These are phyloP conservation scores for Minunthozetes semirufus DNA, from an alignment of 2,888 invertebrate species.

Conservation along the genomic window DNA sequence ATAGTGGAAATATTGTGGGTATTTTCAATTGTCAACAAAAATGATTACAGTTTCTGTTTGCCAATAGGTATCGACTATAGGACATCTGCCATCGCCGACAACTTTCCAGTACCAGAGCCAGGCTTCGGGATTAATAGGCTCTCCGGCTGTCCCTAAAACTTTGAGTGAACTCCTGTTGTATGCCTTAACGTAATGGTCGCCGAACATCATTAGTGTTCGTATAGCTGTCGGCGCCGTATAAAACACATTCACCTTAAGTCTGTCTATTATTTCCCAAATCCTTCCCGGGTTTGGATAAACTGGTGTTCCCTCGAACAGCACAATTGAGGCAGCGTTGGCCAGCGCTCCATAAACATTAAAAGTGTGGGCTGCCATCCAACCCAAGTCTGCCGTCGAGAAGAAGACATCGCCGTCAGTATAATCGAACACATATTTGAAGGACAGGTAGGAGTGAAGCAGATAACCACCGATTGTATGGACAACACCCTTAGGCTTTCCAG, in stretches of 20 bases:
- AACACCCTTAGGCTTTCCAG: slow-evolving; percentile 56
- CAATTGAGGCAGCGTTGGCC: slow-evolving; percentile 52
- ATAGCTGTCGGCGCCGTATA: slow-evolving; percentile 54
- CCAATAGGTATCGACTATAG: slow-evolving; percentile 98
- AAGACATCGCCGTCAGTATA: slow-evolving; percentile 47
- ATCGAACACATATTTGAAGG: slow-evolving; percentile 47
- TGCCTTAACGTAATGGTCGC: slow-evolving; percentile 47
- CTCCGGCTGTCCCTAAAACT: slow-evolving; percentile 92
- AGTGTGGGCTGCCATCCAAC: slow-evolving; percentile 60
- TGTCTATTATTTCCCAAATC: slow-evolving; percentile 53
- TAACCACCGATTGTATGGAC: slow-evolving; percentile 54
- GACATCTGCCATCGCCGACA: slow-evolving; percentile 53
- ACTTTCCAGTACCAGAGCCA: slow-evolving; percentile 86
- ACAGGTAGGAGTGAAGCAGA: slow-evolving; percentile 52
- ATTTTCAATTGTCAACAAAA: too few relatives aligned
- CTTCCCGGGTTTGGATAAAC: slow-evolving; percentile 51
- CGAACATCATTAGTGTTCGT: slow-evolving; percentile 50
- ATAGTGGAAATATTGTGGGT: too few relatives aligned
- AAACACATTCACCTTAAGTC: slow-evolving; percentile 51
- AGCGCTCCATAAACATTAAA: slow-evolving; percentile 49
- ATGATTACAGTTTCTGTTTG: slow-evolving; percentile 79
- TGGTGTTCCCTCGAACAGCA: slow-evolving; percentile 51
- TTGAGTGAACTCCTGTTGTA: slow-evolving; percentile 59
- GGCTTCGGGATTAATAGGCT: slow-evolving; percentile 97
- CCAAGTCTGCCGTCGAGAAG: slow-evolving; percentile 52